phyloP scores from a whole-genome alignment of 2,888 invertebrate genomes.

The Caenorhabditis uteleia region DNA sequence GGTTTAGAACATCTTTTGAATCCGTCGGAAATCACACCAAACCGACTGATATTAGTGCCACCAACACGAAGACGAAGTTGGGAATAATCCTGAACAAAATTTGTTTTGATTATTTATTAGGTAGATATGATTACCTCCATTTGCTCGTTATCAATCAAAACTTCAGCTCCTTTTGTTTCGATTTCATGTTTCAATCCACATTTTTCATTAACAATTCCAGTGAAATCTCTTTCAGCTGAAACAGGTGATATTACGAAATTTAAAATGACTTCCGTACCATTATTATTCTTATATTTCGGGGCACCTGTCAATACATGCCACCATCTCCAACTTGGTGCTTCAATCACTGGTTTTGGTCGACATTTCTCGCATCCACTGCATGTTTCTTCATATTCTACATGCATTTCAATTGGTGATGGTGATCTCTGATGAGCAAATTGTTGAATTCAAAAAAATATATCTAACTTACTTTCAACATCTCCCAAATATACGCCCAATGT shows the following conservation, averaged over 20 bases:
- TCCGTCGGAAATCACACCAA: background rate
- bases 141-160: background rate
- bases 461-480: conserved; percentile 59
- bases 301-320: conserved; percentile 55
- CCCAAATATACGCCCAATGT: conserved; percentile 64
- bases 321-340: conserved; percentile 51
- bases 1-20: background rate
- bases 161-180: background rate
- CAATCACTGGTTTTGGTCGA: conserved; percentile 31
- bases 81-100: background rate
- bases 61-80: background rate
- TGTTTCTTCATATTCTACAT: conserved; percentile 53
- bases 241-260: no score
- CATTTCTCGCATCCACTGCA: conserved; percentile 63
- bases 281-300: conserved; percentile 37
- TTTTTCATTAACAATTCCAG: background rate
- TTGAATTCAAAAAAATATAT: background rate
- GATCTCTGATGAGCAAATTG: no score
- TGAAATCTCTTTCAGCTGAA: conserved; percentile 1
- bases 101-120: background rate
- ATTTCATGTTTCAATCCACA: background rate
- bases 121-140: background rate
- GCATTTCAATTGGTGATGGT: conserved; percentile 39
- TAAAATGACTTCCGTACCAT: no score
- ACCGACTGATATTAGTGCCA: background rate